These are phyloP conservation scores for Drosophila kohkoa DNA, from an alignment of 1,140 invertebrate species.

Conservation along the genomic window DNA sequence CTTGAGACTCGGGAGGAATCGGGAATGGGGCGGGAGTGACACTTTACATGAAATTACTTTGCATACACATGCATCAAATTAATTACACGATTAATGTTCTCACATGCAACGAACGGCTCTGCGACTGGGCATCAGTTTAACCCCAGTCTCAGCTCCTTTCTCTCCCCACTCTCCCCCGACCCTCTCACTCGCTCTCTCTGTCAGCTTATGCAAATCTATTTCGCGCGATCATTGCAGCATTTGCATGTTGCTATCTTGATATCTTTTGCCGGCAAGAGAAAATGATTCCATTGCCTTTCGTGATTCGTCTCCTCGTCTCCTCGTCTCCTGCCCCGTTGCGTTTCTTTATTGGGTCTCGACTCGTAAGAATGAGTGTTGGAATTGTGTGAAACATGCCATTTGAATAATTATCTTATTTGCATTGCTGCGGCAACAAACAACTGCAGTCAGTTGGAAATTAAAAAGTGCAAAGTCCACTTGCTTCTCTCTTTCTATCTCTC, in stretches of 20 bases:
- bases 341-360: slow-evolving; percentile 33
- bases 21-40: slow-evolving; percentile 62
- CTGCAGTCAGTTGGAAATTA: slow-evolving; percentile 74
- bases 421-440: slow-evolving; percentile 68
- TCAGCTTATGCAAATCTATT: slow-evolving; percentile 79
- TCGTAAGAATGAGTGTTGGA: slow-evolving; percentile 75
- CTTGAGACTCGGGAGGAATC: neutral
- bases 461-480: slow-evolving; percentile 62
- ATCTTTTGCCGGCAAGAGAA: slow-evolving; percentile 75
- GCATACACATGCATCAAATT: slow-evolving; percentile 85
- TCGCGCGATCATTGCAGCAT: slow-evolving; percentile 79
- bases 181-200: slow-evolving; percentile 7
- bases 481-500: slow-evolving; percentile 15
- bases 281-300: slow-evolving; percentile 82
- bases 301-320: slow-evolving; percentile 52
- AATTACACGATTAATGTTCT: slow-evolving; percentile 85
- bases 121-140: slow-evolving; percentile 11
- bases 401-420: slow-evolving; percentile 85
- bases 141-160: neutral
- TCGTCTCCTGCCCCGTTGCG: neutral
- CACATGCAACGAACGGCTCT: slow-evolving; percentile 65
- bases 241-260: slow-evolving; percentile 81
- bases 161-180: neutral
- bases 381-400: slow-evolving; percentile 85
- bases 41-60: slow-evolving; percentile 85